phyloP scores from a whole-genome alignment of 1,140 invertebrate species.

The Acromyrmex charruanus region DNA sequence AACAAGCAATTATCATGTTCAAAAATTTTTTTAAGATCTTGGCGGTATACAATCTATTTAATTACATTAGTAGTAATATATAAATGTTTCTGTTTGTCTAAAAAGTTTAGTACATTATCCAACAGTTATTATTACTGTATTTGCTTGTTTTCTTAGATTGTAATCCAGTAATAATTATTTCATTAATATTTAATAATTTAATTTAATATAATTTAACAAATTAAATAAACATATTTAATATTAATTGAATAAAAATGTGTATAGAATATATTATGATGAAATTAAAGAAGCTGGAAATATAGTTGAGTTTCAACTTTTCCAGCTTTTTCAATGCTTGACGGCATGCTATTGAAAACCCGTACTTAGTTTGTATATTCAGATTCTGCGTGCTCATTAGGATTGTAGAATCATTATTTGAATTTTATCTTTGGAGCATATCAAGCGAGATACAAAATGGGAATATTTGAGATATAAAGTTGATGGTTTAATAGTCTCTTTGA shows the following conservation, averaged over 20 bases:
- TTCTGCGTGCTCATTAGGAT: not conserved
- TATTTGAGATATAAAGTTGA: not conserved
- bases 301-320: conserved; percentile 3
- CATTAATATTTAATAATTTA: not conserved
- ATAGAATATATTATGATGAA: not conserved
- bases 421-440: not conserved
- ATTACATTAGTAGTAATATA: not conserved
- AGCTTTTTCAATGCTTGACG: conserved; percentile 37
- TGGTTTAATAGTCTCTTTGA: not conserved
- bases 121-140: no score
- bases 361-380: conserved; percentile 1
- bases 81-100: not conserved
- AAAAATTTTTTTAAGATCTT: conserved; percentile 2
- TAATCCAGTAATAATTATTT: not conserved
- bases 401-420: conserved; percentile 13
- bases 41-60: not conserved
- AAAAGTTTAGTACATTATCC: not conserved
- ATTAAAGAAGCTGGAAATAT: conserved; percentile 27
- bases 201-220: not conserved
- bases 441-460: not conserved
- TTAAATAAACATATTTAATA: not conserved
- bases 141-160: no score
- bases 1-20: conserved; percentile 42
- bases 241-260: no score
- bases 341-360: conserved; percentile 58